phyloP scores from a whole-genome alignment of 2,888 invertebrate genomes.

The Andrena minutula region DNA sequence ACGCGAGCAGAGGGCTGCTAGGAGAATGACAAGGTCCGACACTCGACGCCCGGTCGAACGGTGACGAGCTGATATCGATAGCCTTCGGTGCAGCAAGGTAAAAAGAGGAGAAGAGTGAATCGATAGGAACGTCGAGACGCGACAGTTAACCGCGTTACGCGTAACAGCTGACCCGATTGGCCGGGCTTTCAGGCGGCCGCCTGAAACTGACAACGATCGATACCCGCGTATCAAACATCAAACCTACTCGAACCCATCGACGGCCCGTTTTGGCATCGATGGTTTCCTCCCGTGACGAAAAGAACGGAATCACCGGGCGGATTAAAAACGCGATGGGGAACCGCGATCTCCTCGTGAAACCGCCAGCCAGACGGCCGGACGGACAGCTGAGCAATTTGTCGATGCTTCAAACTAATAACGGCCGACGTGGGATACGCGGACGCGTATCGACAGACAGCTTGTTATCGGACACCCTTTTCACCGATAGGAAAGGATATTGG shows the following conservation, averaged over 20 bases:
- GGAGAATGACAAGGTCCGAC: slow-evolving; percentile 24
- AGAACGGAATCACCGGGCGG: slow-evolving; percentile 29
- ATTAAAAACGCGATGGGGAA: slow-evolving; percentile 31
- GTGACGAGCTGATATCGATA: slow-evolving; percentile 43
- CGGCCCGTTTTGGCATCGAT: slow-evolving; percentile 33
- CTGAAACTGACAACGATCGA: slow-evolving; percentile 62
- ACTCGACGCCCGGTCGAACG: slow-evolving; percentile 22
- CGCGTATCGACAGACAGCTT: slow-evolving; percentile 29
- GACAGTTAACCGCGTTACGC: slow-evolving; percentile 74
- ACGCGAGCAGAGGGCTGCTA: background rate
- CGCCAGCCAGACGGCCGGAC: background rate
- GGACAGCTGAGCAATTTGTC: slow-evolving; percentile 13
- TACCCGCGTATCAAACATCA: slow-evolving; percentile 26
- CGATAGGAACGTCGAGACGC: slow-evolving; percentile 73
- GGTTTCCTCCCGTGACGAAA: slow-evolving; percentile 29
- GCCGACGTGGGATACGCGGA: slow-evolving; percentile 25
- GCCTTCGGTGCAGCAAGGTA: slow-evolving; percentile 27
- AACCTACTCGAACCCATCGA: slow-evolving; percentile 30
- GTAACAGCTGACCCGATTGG: slow-evolving; percentile 66
- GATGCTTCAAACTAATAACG: slow-evolving; percentile 24
- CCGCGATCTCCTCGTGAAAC: slow-evolving; percentile 17
- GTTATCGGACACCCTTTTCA: slow-evolving; percentile 25
- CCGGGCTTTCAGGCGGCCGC: slow-evolving; percentile 45
- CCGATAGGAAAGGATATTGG: background rate
- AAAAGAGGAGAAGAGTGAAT: slow-evolving; percentile 31